phyloP scores from a whole-genome alignment of 2,888 invertebrate species.

The Chloromyia formosa region DNA sequence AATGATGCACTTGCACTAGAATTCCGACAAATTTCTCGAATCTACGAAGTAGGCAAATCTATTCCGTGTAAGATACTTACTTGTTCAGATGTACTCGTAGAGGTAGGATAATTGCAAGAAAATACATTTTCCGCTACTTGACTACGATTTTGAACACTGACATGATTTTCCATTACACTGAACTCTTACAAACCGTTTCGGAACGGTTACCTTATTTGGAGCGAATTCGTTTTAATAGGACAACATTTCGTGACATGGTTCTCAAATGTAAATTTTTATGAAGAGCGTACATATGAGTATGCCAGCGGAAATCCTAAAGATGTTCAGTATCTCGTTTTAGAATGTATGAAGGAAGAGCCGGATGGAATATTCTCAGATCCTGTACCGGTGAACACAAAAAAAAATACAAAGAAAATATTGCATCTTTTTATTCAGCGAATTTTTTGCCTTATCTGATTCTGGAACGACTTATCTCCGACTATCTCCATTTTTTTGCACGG shows the following conservation, averaged over 20 bases:
- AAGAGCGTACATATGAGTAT: neutral
- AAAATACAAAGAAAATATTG: too few relatives aligned
- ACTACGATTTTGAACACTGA: neutral
- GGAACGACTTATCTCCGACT: too few relatives aligned
- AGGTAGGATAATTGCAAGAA: constrained; percentile 18
- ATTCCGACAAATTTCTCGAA: neutral
- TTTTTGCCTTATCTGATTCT: too few relatives aligned
- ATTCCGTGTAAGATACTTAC: neutral
- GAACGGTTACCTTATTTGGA: constrained; percentile 10
- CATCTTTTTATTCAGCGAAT: too few relatives aligned
- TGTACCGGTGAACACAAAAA: too few relatives aligned
- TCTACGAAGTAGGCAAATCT: neutral
- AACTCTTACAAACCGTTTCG: constrained; percentile 8
- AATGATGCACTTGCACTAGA: neutral
- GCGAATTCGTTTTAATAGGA: constrained; percentile 19
- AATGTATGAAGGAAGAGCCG: neutral
- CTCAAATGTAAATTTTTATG: constrained; percentile 21
- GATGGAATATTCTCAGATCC: neutral
- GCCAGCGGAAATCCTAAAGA: neutral
- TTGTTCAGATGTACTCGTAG: neutral
- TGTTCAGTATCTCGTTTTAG: neutral
- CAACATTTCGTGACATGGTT: constrained; percentile 36
- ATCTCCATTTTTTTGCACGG: too few relatives aligned
- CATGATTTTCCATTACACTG: constrained; percentile 2
- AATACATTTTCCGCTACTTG: constrained; percentile 37